Conservation (phyloP, 2,888 invertebrate genomes). For the Tiliacea citrago region DNA sequence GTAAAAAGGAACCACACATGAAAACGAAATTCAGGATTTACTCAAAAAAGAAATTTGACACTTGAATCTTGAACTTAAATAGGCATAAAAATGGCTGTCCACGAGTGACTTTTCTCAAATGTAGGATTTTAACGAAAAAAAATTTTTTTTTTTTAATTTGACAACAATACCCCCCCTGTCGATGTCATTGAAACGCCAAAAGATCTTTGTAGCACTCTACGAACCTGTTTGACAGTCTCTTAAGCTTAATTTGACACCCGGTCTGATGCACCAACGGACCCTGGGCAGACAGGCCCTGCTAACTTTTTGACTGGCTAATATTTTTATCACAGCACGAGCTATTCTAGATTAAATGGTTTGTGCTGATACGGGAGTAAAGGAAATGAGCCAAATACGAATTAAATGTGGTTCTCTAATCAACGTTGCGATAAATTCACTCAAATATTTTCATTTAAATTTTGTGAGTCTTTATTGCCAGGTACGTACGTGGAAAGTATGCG, state of each 20-base stretch:
- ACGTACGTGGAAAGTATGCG: conserved; percentile 75
- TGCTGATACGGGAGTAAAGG: background rate
- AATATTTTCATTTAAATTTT: conserved; percentile 87
- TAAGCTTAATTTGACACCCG: no score
- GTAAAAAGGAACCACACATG: no score
- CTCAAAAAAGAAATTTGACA: no score
- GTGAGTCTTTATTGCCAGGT: conserved; percentile 75
- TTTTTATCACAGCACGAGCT: background rate
- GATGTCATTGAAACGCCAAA: no score
- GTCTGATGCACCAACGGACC: no score
- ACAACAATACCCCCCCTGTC: no score
- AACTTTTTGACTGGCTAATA: background rate
- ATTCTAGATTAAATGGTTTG: background rate
- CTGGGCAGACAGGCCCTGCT: background rate
- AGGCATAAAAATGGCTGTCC: no score
- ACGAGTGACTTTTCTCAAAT: no score
- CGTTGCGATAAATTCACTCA: conserved; percentile 79
- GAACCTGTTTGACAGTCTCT: background rate
- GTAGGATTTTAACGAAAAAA: no score
- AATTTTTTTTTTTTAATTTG: no score
- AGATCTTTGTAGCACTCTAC: background rate
- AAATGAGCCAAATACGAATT: conserved; percentile 43
- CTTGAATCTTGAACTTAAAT: no score
- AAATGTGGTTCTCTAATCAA: conserved; percentile 79
- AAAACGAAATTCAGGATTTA: no score